A percentile compares a stretch with the other conserved stretches of the same genome.
phyloP scores from a whole-genome alignment of 2,888 invertebrate genomes.

The Steinernema carpocapsae region DNA sequence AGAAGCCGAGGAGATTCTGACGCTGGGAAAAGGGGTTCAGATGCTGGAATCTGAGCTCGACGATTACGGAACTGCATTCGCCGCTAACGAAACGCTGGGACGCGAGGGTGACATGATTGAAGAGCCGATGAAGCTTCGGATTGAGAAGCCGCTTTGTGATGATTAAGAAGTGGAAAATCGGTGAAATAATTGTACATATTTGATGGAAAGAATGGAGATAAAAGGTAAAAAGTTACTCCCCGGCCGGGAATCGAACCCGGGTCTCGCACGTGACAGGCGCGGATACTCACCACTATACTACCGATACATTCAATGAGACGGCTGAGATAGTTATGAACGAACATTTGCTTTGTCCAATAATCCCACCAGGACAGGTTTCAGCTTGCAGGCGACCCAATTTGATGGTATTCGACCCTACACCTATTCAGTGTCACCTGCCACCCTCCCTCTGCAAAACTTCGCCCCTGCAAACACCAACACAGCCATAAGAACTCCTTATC shows the following conservation, averaged over 20 bases:
- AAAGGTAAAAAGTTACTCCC: neutral
- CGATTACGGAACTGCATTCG: neutral
- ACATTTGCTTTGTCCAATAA: too few species aligned
- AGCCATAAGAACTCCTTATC: too few species aligned
- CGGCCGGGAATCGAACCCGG: neutral
- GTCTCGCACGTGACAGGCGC: too few species aligned
- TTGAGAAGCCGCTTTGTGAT: slow-evolving; percentile 20
- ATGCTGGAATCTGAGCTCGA: neutral
- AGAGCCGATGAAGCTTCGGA: slow-evolving; percentile 16
- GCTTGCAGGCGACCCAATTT: too few species aligned
- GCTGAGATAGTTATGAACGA: neutral
- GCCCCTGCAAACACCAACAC: too few species aligned
- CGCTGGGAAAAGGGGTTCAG: slow-evolving; percentile 3
- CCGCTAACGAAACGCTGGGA: neutral
- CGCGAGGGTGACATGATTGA: slow-evolving; percentile 9
- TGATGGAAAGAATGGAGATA: neutral
- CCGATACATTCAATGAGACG: neutral
- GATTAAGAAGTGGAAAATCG: slow-evolving; percentile 5
- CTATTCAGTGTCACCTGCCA: too few species aligned
- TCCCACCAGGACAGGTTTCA: too few species aligned
- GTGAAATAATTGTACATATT: slow-evolving; percentile 10
- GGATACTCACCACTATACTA: too few species aligned
- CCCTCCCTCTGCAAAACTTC: too few species aligned
- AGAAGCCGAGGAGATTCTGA: slow-evolving; percentile 19
- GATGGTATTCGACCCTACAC: too few species aligned